A percentile compares a stretch with the other conserved stretches of the same genome.
These are phyloP conservation scores for Globodera rostochiensis DNA, from an alignment of 1,140 invertebrate species.

Conservation along the genomic window DNA sequence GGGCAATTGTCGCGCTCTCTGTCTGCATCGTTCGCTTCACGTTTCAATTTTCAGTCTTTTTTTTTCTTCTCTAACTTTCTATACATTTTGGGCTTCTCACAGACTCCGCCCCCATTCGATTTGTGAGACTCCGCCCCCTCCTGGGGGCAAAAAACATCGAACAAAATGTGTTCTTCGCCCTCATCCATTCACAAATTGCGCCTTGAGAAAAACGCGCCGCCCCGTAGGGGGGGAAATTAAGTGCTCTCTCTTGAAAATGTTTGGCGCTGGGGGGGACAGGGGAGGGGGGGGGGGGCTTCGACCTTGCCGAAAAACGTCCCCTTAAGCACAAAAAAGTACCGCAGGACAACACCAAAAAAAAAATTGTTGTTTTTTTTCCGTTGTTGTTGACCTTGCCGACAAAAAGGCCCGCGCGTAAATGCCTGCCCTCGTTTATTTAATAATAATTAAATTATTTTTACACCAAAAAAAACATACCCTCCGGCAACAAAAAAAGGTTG, in stretches of 20 bases:
- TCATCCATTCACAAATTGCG: background rate
- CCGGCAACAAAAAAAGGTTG: background rate
- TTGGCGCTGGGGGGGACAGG: background rate
- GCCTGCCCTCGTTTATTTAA: too few relatives aligned
- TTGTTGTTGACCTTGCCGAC: too few relatives aligned
- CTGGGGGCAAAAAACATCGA: background rate
- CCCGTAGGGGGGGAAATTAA: background rate
- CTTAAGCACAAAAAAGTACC: background rate
- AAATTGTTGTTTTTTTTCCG: too few relatives aligned
- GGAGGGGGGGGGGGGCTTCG: background rate
- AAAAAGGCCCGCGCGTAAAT: background rate
- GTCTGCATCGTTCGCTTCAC: too few relatives aligned
- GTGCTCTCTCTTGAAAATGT: background rate
- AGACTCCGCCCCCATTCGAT: too few relatives aligned
- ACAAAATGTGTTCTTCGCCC: constrained; percentile 4
- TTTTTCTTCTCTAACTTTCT: background rate
- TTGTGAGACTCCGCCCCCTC: background rate
- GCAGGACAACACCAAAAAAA: background rate
- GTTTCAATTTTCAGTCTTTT: background rate
- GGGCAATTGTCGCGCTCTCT: too few relatives aligned
- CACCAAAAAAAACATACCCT: background rate
- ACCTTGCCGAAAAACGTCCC: constrained; percentile 1
- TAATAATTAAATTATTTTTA: background rate
- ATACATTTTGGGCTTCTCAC: too few relatives aligned
- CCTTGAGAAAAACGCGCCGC: background rate